phyloP scores from a whole-genome alignment of 30 jellyfish, hydroid and myxozoan genomes.

The Calvadosia cruxmelitensis region DNA sequence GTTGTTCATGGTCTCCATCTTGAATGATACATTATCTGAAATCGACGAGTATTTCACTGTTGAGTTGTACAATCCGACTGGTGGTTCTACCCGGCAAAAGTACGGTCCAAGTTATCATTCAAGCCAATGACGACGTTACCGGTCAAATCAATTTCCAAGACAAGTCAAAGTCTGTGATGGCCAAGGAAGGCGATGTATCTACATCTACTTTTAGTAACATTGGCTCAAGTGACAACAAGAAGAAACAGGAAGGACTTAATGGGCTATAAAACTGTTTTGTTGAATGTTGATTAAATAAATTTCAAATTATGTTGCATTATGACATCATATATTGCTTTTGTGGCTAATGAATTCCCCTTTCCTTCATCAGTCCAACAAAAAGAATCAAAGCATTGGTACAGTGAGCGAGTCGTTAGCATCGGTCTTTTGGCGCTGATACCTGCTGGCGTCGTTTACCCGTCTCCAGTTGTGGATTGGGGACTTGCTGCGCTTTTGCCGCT shows the following conservation, averaged over 20 bases:
- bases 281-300: too few species aligned
- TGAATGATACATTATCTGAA: constrained; percentile 69
- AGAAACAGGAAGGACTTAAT: too few species aligned
- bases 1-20: constrained; percentile 33
- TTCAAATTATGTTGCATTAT: neutral
- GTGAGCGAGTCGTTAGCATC: constrained; percentile 71
- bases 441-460: constrained; percentile 50
- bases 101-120: constrained; percentile 28
- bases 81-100: constrained; percentile 47
- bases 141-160: constrained; percentile 64
- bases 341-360: neutral
- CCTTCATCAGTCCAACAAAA: too few species aligned
- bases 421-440: constrained; percentile 69
- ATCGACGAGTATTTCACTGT: constrained; percentile 50
- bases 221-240: too few species aligned
- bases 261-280: too few species aligned
- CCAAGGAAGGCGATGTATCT: constrained; percentile 2
- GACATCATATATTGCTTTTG: neutral
- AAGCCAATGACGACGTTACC: constrained; percentile 88
- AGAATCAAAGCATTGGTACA: constrained; percentile 69
- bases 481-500: constrained; percentile 61
- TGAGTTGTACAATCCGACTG: constrained; percentile 37
- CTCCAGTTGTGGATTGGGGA: constrained; percentile 53
- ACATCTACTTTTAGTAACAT: too few species aligned
- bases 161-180: constrained; percentile 51